These are phyloP conservation scores for Microtus oregoni DNA, from an alignment of 2,113 vertebrate genomes.

Conservation along the genomic window DNA sequence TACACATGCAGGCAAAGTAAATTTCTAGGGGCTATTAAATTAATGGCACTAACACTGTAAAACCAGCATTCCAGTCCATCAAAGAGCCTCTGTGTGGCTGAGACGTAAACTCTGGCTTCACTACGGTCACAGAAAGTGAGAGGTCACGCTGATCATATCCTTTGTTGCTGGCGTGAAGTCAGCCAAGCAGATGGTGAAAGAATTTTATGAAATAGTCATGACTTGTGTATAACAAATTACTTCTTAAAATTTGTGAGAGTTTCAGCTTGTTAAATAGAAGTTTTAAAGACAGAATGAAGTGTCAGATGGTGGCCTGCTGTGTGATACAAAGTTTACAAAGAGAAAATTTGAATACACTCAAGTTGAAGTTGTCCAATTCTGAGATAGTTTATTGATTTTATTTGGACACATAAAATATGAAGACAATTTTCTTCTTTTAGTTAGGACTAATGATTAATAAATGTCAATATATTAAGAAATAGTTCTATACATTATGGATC, in stretches of 20 bases:
- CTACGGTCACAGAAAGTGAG: constrained; percentile 71
- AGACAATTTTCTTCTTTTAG: neutral
- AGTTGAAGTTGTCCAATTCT: neutral
- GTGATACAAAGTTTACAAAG: neutral
- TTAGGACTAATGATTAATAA: neutral
- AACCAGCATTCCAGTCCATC: constrained; percentile 65
- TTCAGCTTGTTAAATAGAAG: neutral
- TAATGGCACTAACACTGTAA: constrained; percentile 44
- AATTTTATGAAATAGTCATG: neutral
- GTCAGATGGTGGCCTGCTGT: neutral
- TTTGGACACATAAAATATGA: neutral
- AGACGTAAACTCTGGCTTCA: constrained; percentile 66
- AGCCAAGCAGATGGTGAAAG: constrained; percentile 76
- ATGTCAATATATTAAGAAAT: constrained; percentile 25
- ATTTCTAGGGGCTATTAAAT: constrained; percentile 35
- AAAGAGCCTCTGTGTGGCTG: constrained; percentile 2
- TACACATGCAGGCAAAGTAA: neutral
- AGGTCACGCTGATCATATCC: constrained; percentile 76
- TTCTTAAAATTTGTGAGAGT: neutral
- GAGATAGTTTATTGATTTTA: neutral
- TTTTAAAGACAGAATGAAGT: neutral
- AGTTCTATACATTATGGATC: neutral
- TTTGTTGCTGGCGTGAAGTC: constrained; percentile 73
- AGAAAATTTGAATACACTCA: neutral
- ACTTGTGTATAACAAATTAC: neutral